These are phyloP conservation scores for Meloidogyne exigua DNA, from an alignment of 1,140 invertebrate genomes.

Conservation along the genomic window DNA sequence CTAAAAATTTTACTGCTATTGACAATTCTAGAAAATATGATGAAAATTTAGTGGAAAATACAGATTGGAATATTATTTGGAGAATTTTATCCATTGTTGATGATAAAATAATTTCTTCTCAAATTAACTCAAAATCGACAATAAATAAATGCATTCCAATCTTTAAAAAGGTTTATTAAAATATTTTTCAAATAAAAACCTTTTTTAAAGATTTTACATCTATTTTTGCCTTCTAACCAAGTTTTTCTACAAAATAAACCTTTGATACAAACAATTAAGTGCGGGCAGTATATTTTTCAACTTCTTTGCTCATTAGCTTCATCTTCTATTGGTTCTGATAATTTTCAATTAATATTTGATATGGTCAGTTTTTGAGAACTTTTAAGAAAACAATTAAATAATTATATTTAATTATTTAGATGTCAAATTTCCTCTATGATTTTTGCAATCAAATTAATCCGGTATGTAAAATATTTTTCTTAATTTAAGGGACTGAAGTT, in stretches of 20 bases:
- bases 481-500: neutral
- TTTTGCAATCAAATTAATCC: conserved; percentile 15
- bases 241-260: conserved; percentile 5
- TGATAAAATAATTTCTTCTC: neutral
- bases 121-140: neutral
- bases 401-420: neutral
- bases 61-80: neutral
- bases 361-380: neutral
- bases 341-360: conserved; percentile 4
- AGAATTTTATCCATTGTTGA: neutral
- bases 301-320: neutral
- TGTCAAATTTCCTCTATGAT: conserved; percentile 6
- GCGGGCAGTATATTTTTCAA: conserved; percentile 11
- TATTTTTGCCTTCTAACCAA: conserved; percentile 18
- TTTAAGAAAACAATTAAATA: neutral
- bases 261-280: neutral
- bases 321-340: conserved; percentile 12
- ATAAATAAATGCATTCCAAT: conserved; percentile 21
- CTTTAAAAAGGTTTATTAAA: neutral
- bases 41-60: neutral
- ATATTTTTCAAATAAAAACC: neutral
- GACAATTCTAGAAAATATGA: neutral
- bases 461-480: neutral
- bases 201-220: conserved; percentile 9
- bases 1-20: neutral